Evolutionary conservation across 2,888 invertebrate genomes (phyloP).

Genomic region (Gandaritis pyraliata): DNA sequence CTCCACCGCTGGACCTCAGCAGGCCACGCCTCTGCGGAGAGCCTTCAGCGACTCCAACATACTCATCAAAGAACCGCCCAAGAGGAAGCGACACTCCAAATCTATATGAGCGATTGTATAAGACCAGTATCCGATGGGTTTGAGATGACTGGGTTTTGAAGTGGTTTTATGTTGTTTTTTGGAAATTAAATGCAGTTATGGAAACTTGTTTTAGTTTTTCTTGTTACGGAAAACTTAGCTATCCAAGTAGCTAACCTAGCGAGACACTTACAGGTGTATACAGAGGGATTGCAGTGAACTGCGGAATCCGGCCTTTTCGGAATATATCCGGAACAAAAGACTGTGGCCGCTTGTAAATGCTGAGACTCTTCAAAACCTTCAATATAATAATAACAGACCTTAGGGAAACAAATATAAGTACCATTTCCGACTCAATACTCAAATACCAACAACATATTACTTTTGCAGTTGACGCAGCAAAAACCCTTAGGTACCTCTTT

Average conservation of each 20-base stretch:
- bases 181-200: conserved; percentile 17
- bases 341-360: too few relatives aligned
- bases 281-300: too few relatives aligned
- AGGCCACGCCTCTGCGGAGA: conserved; percentile 53
- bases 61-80: conserved; percentile 62
- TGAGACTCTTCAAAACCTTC: too few relatives aligned
- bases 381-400: too few relatives aligned
- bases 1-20: conserved; percentile 48
- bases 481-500: conserved; percentile 21
- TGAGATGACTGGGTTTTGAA: conserved; percentile 7
- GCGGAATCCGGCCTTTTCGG: too few relatives aligned
- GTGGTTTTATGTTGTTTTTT: conserved; percentile 13
- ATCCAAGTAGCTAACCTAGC: not conserved
- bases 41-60: conserved; percentile 73
- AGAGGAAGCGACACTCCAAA: conserved; percentile 72
- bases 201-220: not conserved
- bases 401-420: too few relatives aligned
- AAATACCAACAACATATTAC: too few relatives aligned
- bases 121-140: not conserved
- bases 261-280: not conserved
- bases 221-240: not conserved
- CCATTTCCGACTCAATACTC: too few relatives aligned
- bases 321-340: too few relatives aligned
- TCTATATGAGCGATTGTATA: conserved; percentile 50
- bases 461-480: too few relatives aligned